Evolutionary conservation across 2,113 vertebrate species (phyloP).

Genomic region (Ceratotherium simum): DNA sequence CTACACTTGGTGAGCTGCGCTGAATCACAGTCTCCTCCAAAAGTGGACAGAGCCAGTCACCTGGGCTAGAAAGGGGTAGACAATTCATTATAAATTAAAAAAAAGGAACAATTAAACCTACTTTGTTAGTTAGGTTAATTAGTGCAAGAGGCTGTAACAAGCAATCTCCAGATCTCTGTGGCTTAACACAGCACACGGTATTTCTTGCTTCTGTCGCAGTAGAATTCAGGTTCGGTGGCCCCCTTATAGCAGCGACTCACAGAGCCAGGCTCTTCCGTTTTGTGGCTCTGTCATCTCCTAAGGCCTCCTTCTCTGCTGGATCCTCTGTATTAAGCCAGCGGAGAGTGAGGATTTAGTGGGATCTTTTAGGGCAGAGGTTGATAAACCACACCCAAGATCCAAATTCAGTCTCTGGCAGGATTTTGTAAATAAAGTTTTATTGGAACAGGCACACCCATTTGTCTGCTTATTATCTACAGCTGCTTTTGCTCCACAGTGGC

Average conservation of each 20-base stretch:
- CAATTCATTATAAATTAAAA: background rate
- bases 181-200: background rate
- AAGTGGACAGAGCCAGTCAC: background rate
- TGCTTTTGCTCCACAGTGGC: background rate
- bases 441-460: background rate
- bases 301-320: background rate
- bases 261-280: background rate
- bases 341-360: background rate
- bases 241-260: background rate
- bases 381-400: background rate
- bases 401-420: background rate
- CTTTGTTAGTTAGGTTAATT: constrained; percentile 3
- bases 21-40: background rate
- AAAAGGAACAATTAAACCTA: background rate
- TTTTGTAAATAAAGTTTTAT: constrained; percentile 53
- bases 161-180: background rate
- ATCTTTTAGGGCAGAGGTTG: background rate
- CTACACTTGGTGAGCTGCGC: background rate
- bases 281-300: background rate
- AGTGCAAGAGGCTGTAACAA: background rate
- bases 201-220: background rate
- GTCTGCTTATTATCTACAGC: background rate
- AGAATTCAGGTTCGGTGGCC: background rate
- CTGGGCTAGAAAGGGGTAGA: background rate
- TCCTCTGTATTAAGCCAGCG: background rate